Evolutionary conservation across 2,797 vertebrate species (phyloP).

Genomic region (Sebastiscus albofasciatus): DNA sequence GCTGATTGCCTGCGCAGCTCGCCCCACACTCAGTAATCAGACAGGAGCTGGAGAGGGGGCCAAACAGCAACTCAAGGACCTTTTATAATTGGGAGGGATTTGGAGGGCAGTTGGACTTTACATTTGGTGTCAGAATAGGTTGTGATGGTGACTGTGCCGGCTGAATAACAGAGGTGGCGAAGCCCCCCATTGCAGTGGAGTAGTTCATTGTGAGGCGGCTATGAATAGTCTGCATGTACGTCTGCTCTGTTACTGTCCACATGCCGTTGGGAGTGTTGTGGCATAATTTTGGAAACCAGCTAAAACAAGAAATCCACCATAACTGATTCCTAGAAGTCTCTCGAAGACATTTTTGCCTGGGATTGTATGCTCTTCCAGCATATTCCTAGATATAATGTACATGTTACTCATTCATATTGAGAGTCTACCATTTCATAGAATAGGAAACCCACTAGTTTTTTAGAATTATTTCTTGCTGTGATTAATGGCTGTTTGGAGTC

Average conservation of each 20-base stretch:
- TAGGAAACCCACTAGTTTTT: slow-evolving; percentile 16
- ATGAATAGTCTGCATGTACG: slow-evolving; percentile 47
- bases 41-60: slow-evolving; percentile 78
- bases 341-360: background rate
- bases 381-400: background rate
- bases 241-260: slow-evolving; percentile 29
- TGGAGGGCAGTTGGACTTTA: slow-evolving; percentile 79
- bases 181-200: slow-evolving; percentile 61
- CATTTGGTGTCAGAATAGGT: slow-evolving; percentile 77
- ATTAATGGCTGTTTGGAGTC: slow-evolving; percentile 11
- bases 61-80: slow-evolving; percentile 83
- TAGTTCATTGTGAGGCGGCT: slow-evolving; percentile 54
- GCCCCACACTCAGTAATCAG: slow-evolving; percentile 85
- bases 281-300: slow-evolving; percentile 24
- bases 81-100: slow-evolving; percentile 85
- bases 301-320: slow-evolving; percentile 7
- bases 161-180: slow-evolving; percentile 54
- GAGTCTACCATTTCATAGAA: background rate
- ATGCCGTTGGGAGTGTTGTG: slow-evolving; percentile 15
- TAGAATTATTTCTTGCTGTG: background rate
- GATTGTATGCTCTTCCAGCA: slow-evolving; percentile 7
- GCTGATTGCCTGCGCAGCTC: slow-evolving; percentile 83
- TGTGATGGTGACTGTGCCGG: slow-evolving; percentile 57
- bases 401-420: slow-evolving; percentile 10
- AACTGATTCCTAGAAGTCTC: slow-evolving; percentile 3